Evolutionary conservation across 2,113 vertebrate species (phyloP), one percentile per base, ranked within the genome.

Genomic region (Hepsetus odoe): DNA sequence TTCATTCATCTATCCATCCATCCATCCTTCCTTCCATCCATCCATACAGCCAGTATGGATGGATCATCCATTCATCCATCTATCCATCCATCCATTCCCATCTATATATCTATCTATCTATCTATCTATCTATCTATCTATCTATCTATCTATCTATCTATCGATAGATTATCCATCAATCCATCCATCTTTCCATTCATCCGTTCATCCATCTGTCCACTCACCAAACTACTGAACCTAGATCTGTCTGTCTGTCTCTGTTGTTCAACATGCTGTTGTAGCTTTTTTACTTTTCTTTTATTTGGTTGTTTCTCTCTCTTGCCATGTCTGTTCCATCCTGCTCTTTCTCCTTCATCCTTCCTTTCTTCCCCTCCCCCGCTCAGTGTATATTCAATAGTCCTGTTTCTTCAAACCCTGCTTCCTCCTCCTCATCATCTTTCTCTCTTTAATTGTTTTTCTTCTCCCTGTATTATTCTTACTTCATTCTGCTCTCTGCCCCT

Each of bases 291-390:
- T 44, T 38, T 4, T 38, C 35, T 9, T 38, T 38, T 9, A 38
- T 9, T 38, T 4, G 9, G n/a, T n/a, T n/a, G n/a, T n/a, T n/a
- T n/a, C n/a, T 42, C 40, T 42, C 40, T 49, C 14, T 16, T 49
- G 44, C 14, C 4, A 5, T 5, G 35, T 38, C 4, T 38, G 9
- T 38, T 49, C 5, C 13, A 4, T 70, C 66, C 53, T 2, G 72
- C 42, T 51, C n/a, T 35, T 9, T 71, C 30, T 49, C 40, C 49
- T 14, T 70, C 66, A 42, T 38, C 59, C 66, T 72, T 24, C 35
- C 30, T 32, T 16, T 65, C 42, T 44, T 24, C 22, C 51, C 51
- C 51, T 55, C 51, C 22, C 51, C 22, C 51, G 22, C 51, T 55
- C n/a, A 22, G 44, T 53, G 20, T 55, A 9, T 22, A 55, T 55